phyloP scores from a whole-genome alignment of 2,888 invertebrate genomes.

The Alcis repandata region DNA sequence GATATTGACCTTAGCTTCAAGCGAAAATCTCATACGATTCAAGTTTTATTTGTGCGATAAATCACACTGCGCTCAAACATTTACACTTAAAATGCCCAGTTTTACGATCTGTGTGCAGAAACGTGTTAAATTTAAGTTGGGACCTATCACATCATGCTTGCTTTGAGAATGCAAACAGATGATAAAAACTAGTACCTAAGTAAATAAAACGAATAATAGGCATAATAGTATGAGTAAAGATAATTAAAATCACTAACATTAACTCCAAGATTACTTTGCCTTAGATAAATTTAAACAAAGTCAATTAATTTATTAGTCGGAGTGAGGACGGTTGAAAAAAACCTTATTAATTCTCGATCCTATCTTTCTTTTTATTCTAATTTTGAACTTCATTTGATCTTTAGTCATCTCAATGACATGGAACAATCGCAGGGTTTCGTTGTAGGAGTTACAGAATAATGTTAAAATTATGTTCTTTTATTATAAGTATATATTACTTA shows the following conservation, averaged over 20 bases:
- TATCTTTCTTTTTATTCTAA: no score
- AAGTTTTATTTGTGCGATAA: conserved; percentile 18
- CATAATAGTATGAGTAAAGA: not conserved
- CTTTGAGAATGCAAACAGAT: conserved; percentile 6
- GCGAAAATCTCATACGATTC: conserved; percentile 17
- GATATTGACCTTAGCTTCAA: no score
- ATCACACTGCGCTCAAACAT: conserved; percentile 23
- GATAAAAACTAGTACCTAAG: conserved; percentile 2
- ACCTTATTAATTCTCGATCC: no score
- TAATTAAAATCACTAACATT: not conserved
- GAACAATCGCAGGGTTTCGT: no score
- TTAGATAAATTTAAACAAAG: not conserved
- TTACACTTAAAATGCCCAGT: conserved; percentile 15
- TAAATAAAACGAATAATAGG: conserved; percentile 9
- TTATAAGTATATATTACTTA: no score
- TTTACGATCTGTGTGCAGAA: conserved; percentile 17
- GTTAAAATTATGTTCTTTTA: no score
- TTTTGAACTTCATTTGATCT: no score
- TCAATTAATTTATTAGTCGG: not conserved
- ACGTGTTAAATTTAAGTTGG: conserved; percentile 1
- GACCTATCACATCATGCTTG: conserved; percentile 4
- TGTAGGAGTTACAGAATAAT: no score
- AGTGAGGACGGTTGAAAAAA: not conserved
- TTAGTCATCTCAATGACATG: no score
- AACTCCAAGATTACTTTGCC: no score